phyloP scores from a whole-genome alignment of 2,888 invertebrate genomes.

The Phyllotreta cruciferae region DNA sequence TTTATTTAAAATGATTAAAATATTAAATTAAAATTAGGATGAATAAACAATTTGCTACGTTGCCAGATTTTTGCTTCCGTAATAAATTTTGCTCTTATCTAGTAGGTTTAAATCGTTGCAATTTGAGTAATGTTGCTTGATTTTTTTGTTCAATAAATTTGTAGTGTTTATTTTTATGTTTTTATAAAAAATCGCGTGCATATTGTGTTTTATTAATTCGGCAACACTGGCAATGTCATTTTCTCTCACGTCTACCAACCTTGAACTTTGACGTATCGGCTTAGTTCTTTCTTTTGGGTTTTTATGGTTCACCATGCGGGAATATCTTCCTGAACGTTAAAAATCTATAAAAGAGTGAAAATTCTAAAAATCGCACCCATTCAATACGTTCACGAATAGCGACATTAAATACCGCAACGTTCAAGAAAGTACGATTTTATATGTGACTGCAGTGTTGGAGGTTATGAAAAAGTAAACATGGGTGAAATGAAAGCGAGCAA shows the following conservation, averaged over 20 bases:
- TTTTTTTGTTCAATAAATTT: background rate
- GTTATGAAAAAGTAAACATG: conserved; percentile 47
- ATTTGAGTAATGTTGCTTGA: background rate
- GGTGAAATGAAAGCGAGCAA: conserved; percentile 52
- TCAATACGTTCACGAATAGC: background rate
- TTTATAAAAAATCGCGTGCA: too few species aligned
- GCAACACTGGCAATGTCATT: conserved; percentile 12
- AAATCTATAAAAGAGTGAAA: conserved; percentile 34
- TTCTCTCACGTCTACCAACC: conserved; percentile 20
- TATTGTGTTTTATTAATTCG: background rate
- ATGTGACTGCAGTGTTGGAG: conserved; percentile 9
- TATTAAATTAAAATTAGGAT: background rate
- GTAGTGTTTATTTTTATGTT: background rate
- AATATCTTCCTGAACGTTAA: conserved; percentile 42
- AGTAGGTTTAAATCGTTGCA: too few species aligned
- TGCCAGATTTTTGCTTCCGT: too few species aligned
- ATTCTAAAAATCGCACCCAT: background rate
- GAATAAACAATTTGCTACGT: too few species aligned
- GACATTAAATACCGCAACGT: background rate
- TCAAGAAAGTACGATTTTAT: conserved; percentile 8
- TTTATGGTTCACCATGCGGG: conserved; percentile 52
- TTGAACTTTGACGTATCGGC: conserved; percentile 16
- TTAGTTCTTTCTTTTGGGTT: conserved; percentile 27
- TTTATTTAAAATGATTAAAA: conserved; percentile 28
- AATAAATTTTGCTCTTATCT: too few species aligned